Percentiles rank a stretch among this genome's conserved stretches.
phyloP scores from a whole-genome alignment of 2,113 vertebrate species.

The Ceuthmochares aereus region DNA sequence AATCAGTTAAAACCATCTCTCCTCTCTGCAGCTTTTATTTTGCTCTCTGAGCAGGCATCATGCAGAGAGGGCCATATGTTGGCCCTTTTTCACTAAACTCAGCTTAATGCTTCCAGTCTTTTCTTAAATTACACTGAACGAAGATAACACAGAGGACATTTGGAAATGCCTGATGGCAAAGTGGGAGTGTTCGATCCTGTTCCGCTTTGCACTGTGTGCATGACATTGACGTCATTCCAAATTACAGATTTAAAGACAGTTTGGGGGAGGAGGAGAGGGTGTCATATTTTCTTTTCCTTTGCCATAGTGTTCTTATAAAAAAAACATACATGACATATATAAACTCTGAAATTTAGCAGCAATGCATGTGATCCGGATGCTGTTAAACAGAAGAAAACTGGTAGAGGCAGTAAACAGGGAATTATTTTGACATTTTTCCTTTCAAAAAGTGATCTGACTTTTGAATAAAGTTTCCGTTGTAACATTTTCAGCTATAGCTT shows the following conservation, averaged over 20 bases:
- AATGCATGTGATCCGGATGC: background rate
- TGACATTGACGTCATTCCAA: background rate
- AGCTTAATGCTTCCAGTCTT: constrained; percentile 3
- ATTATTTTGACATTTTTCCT: background rate
- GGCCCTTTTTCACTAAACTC: background rate
- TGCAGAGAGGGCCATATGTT: constrained; percentile 1
- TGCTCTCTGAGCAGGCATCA: background rate
- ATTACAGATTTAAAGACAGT: background rate
- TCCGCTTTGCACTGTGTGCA: background rate
- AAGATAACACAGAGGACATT: background rate
- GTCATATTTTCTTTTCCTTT: background rate
- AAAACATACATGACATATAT: background rate
- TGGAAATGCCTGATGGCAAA: constrained; percentile 32
- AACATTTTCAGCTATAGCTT: background rate
- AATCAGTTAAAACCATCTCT: background rate
- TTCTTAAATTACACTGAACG: background rate
- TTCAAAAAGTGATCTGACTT: background rate
- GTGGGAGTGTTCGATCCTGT: background rate
- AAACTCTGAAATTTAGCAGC: background rate
- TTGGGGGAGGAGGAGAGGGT: background rate
- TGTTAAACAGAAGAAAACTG: background rate
- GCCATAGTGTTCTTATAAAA: background rate
- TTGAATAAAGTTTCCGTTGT: background rate
- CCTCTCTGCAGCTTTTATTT: accelerated
- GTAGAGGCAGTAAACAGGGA: background rate